Base-by-base conservation (phyloP, 2,113 vertebrate species). In the Laticauda colubrina region DNA sequence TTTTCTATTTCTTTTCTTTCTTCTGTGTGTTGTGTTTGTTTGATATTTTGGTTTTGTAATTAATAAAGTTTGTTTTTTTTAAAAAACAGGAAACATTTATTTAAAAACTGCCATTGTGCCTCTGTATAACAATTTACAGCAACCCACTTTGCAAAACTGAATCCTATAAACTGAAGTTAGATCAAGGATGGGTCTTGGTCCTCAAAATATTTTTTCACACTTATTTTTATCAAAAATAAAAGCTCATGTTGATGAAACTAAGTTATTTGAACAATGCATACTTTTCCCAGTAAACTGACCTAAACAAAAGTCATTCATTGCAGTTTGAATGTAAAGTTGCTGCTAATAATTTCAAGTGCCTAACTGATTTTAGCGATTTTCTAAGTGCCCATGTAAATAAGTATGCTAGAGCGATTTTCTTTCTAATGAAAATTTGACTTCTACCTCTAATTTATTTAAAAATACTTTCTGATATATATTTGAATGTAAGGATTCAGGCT, bases 271-370 rank as follows among this genome's bases (percentile, higher is more conserved):
- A 86, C 75, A 57, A 85, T 20, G 29, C 51, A 8, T 24, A 14
- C 2, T 39, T n/a, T 61, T 93, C 43, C n/a, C 23, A 54, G n/a
- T 87, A 90, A 86, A 86, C 45, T 26, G 24, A 4, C 2, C 54
- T 85, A 48, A 69, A n/a, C 15, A 55, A 55, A 20, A 34, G 21
- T 55, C 9, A 69, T 87, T 57, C 51, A 86, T 55, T 56, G 53
- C 48, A 14, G 81, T 90, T 90, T 90, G 43, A 87, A 93, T 93
- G 89, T 54, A 90, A 87, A 57, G 1, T 69, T 64, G 43, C 75
- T 89, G 34, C 24, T 85, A 81, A 51, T 54, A 51, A 89, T 85
- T 92, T 92, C 23, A 88, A 39, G n/a, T 61, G 55, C 23, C 45
- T 34, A 93, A 87, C 45, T 53, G 53, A 85, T 34, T 26, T 93